phyloP scores from a whole-genome alignment of 2,113 vertebrate species.

The Trematomus loennbergii region DNA sequence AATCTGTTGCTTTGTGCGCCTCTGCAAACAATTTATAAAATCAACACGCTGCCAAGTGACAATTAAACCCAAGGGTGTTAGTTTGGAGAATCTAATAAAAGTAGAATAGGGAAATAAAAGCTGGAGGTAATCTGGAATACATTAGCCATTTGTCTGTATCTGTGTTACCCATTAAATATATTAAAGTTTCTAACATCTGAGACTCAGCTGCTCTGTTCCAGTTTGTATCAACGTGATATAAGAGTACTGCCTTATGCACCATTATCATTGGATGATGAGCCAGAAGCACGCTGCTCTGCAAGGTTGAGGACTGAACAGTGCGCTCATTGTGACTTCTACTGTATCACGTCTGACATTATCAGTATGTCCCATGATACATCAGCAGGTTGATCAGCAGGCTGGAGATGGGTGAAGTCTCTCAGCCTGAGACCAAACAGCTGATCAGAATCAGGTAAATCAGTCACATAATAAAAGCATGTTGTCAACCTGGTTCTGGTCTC shows the following conservation, averaged over 20 bases:
- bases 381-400: slow-evolving; percentile 4
- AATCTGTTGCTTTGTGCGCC: neutral
- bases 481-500: too few relatives aligned
- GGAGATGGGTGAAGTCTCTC: neutral
- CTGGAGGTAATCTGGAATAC: slow-evolving; percentile 17
- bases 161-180: neutral
- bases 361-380: slow-evolving; percentile 37
- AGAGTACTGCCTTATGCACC: slow-evolving; percentile 6
- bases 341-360: slow-evolving; percentile 22
- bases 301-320: slow-evolving; percentile 33
- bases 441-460: too few relatives aligned
- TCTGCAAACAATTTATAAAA: slow-evolving; percentile 16
- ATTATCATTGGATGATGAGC: slow-evolving; percentile 6
- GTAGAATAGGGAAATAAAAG: slow-evolving; percentile 23
- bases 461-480: too few relatives aligned
- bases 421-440: too few relatives aligned
- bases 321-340: slow-evolving; percentile 22
- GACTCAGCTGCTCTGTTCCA: slow-evolving; percentile 15
- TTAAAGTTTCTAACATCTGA: slow-evolving; percentile 21
- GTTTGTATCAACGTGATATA: neutral
- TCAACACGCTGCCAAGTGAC: slow-evolving; percentile 7
- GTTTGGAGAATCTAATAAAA: slow-evolving; percentile 27
- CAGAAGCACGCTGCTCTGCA: slow-evolving; percentile 11
- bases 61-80: slow-evolving; percentile 3
- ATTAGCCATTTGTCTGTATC: slow-evolving; percentile 13